Base-by-base conservation (phyloP, 2,888 invertebrate genomes). In the Microctonus aethiopoides region DNA sequence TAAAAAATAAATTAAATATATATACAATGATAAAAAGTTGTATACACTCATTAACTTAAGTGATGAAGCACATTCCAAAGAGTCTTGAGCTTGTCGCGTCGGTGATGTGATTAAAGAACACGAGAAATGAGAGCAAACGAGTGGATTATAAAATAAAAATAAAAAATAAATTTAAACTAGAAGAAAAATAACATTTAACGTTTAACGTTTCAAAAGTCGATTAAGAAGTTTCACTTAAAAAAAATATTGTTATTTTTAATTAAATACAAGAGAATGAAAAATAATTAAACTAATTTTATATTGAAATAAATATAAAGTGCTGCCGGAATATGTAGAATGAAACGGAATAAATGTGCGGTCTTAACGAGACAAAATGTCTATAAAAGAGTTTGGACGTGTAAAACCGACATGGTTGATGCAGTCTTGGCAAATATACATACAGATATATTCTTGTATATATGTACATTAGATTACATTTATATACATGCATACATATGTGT, bases 21-120 rank as follows among this genome's bases (percentile, higher is more conserved):
- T 26, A 51, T 32, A 46, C 16, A 67, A 51, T 60, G 51, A 51
- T 46, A 67, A 67, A 29, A 46, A 32, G 46, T 24, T 51, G 59
- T 46, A 46, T 46, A 59, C 72, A 77, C 75, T 80, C 77, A 78
- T 80, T 78, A 80, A 78, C 72, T 75, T 73, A 75, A 78, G 77
- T 80, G 80, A 80, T 78, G 77, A 78, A 74, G 80, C 80, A 77
- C 77, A 79, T 80, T 79, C 77, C 75, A 51, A 65, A 68, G 41
- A 57, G 26, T 36, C 24, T 22, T 36, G 52, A 24, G 26, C 52
- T 26, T 24, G n/a, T 54, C 36, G 62, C 22, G 41, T 29, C 26
- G 32, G 29, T 51, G 56, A 24, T 57, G 16, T 29, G 32, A 57
- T 32, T 29, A n/a, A n/a, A n/a, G n/a, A n/a, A n/a, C 20, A 16